Conservation (phyloP, 2,888 invertebrate species). For the Lamproptera curius region DNA sequence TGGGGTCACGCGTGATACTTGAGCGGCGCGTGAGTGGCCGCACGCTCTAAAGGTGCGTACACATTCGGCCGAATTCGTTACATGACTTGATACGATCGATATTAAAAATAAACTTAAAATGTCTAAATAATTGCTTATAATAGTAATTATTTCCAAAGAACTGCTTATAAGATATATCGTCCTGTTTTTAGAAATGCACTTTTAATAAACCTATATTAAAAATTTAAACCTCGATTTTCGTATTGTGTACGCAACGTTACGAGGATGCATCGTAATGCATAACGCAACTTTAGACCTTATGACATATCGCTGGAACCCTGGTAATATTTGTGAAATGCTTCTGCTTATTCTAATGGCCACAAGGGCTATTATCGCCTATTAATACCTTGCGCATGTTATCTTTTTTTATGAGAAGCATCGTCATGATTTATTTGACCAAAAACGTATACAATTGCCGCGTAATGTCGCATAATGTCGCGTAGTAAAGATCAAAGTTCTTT, state of each 20-base stretch:
- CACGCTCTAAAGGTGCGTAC: too few species aligned
- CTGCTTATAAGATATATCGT: too few species aligned
- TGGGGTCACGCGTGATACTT: constrained; percentile 45
- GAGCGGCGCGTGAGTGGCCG: constrained; percentile 42
- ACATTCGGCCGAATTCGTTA: too few species aligned
- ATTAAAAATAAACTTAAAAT: too few species aligned
- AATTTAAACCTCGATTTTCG: too few species aligned
- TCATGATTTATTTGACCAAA: constrained; percentile 3
- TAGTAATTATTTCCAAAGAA: too few species aligned
- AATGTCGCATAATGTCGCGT: background rate
- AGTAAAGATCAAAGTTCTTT: constrained; percentile 3
- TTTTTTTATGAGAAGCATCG: background rate
- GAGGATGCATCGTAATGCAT: constrained; percentile 14
- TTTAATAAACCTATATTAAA: too few species aligned
- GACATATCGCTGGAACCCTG: constrained; percentile 8
- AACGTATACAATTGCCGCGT: background rate
- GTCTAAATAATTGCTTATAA: too few species aligned
- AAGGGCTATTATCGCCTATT: constrained; percentile 5
- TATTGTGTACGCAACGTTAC: too few species aligned
- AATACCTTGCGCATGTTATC: background rate
- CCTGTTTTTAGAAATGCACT: too few species aligned
- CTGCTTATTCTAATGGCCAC: constrained; percentile 5
- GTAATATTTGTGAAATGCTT: constrained; percentile 9
- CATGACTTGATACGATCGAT: too few species aligned
- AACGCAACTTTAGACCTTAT: constrained; percentile 17